Evolutionary conservation across 2,113 vertebrate species (phyloP), one percentile per base, ranked within the genome.

Genomic region (Hipposideros armiger): DNA sequence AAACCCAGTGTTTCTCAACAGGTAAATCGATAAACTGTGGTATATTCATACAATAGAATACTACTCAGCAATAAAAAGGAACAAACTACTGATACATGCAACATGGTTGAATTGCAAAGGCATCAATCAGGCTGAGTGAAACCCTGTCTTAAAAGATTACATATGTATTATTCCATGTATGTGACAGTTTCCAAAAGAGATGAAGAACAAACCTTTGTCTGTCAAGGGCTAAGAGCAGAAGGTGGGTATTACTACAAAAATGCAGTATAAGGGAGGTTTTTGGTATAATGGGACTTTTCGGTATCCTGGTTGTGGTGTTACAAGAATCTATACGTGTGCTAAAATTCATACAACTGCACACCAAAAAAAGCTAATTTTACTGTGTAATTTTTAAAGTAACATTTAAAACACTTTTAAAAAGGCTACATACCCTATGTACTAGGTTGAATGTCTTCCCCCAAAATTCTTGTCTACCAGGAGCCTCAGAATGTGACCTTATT

Each of bases 401-500:
- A 73, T 50, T 85, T 92, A 47, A 86, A 83, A 89, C 52, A 64
- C 3, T 91, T 70, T 32, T 54, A 30, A n/a, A 66, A 76, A 76
- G 50, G 7, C 24, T 84, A 50, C 32, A 60, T 78, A 76, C 0
- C 32, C 42, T n/a, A 45, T n/a, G 47, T n/a, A 72, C 36, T 82
- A 50, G 16, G 85, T 45, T 89, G 67, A 73, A 74, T 47, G 26
- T 56, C 36, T 54, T 54, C 77, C 22, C 40, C 7, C 24, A 14
- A 89, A 88, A 94, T 42, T 81, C 16, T 72, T 4, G 7, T 36
- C 67, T 24, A 83, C 24, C 5, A 30, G 24, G 50, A 82, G 83
- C 30, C 17, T 83, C 36, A 83, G 67, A 83, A 89, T 36, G 36
- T 88, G 45, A 94, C 85, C 30, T 82, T 73, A 83, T 52, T 83